These are phyloP conservation scores for Natrix natrix DNA, from an alignment of 2,797 vertebrate genomes.

Conservation along the genomic window DNA sequence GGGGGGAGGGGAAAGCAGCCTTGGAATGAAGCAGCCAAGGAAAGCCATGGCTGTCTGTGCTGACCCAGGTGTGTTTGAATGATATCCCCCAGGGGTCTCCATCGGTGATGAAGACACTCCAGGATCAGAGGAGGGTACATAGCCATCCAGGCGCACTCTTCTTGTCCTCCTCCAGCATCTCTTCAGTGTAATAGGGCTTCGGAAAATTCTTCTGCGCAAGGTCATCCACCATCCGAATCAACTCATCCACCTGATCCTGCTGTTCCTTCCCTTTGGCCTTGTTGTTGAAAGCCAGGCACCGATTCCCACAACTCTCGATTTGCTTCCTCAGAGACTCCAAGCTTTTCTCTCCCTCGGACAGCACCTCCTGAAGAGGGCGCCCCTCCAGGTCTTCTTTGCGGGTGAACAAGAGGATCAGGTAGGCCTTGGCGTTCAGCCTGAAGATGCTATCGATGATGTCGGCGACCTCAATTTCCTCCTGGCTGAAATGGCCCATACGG, in stretches of 20 bases:
- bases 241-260: background rate
- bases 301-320: background rate
- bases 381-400: background rate
- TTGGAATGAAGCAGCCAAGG: too few species aligned
- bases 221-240: background rate
- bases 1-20: too few species aligned
- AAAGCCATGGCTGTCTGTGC: background rate
- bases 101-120: background rate
- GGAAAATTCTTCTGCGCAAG: fast-evolving
- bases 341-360: background rate
- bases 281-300: background rate
- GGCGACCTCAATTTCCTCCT: background rate
- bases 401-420: background rate
- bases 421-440: background rate
- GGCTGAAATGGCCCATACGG: background rate
- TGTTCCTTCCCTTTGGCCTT: background rate
- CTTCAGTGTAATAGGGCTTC: background rate
- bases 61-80: background rate
- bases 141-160: fast-evolving
- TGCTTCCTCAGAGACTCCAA: fast-evolving
- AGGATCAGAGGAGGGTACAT: background rate
- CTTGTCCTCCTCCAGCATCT: background rate
- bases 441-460: background rate
- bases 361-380: fast-evolving
- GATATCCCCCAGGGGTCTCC: too few species aligned